These are phyloP conservation scores for Amblyraja radiata DNA, from an alignment of 2,797 vertebrate species.

Conservation along the genomic window DNA sequence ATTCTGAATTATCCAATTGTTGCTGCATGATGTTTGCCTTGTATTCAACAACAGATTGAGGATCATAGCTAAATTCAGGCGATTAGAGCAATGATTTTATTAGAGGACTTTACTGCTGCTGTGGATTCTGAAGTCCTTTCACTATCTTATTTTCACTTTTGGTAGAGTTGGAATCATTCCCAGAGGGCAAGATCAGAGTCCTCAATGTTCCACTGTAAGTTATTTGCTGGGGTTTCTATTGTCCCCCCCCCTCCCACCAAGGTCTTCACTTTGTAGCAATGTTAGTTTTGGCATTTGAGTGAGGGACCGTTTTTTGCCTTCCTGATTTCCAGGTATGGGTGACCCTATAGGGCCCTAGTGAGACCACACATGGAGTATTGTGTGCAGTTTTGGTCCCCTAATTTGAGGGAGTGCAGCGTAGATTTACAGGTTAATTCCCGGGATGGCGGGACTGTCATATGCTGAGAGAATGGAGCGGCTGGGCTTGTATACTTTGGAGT, in stretches of 20 bases:
- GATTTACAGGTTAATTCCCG: too few relatives aligned
- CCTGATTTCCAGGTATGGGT: neutral
- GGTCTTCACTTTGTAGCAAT: neutral
- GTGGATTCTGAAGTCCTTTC: neutral
- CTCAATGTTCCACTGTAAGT: neutral
- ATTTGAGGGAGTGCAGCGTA: too few relatives aligned
- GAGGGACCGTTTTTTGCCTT: neutral
- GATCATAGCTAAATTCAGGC: neutral
- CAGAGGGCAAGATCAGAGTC: neutral
- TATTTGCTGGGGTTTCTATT: neutral
- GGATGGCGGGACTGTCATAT: too few relatives aligned
- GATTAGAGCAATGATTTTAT: neutral
- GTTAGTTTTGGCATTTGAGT: neutral
- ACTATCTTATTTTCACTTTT: neutral
- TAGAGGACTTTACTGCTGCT: neutral
- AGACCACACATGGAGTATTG: too few relatives aligned
- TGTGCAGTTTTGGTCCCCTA: too few relatives aligned
- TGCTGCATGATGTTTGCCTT: neutral
- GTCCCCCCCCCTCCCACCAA: neutral
- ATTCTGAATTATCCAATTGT: neutral
- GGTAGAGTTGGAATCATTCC: neutral
- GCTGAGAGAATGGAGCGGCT: too few relatives aligned
- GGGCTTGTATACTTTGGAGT: too few relatives aligned
- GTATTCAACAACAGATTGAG: neutral
- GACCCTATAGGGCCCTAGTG: too few relatives aligned